Conservation (phyloP, 2,888 invertebrate species). For the Lasius platythorax region DNA sequence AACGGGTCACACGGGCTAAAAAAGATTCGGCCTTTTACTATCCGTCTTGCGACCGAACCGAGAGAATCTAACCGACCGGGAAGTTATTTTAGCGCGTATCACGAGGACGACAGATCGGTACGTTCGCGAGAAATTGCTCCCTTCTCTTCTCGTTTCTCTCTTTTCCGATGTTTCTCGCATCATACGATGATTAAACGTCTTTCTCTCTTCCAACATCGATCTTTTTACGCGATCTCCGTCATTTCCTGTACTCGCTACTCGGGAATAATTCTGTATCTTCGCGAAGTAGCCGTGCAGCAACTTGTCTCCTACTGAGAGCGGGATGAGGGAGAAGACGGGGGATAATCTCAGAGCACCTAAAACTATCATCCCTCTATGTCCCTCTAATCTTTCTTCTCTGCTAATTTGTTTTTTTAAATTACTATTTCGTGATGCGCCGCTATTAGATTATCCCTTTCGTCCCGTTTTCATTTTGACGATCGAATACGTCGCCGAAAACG, state of each 20-base stretch:
- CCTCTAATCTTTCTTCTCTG: conserved; percentile 67
- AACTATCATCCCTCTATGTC: conserved; percentile 83
- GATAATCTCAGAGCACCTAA: conserved; percentile 82
- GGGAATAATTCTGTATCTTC: conserved; percentile 84
- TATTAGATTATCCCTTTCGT: neutral
- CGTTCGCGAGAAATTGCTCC: neutral
- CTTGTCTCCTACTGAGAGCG: conserved; percentile 80
- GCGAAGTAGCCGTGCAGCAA: conserved; percentile 81
- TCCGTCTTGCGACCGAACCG: conserved; percentile 7
- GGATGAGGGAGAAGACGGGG: neutral
- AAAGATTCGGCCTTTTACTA: conserved; percentile 28
- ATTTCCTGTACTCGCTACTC: conserved; percentile 77
- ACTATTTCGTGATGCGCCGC: conserved; percentile 3
- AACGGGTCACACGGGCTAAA: conserved; percentile 37
- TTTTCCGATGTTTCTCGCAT: neutral
- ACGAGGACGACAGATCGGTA: conserved; percentile 19
- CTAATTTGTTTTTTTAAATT: conserved; percentile 22
- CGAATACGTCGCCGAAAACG: neutral
- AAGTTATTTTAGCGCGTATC: conserved; percentile 33
- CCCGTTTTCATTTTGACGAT: neutral
- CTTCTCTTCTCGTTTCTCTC: conserved; percentile 1
- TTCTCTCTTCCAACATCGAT: conserved; percentile 11
- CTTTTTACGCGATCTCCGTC: conserved; percentile 43
- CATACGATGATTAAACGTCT: conserved; percentile 5
- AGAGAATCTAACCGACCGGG: conserved; percentile 1